Evolutionary conservation across 1,140 invertebrate species (phyloP).

Genomic region (Chymomyza costata): DNA sequence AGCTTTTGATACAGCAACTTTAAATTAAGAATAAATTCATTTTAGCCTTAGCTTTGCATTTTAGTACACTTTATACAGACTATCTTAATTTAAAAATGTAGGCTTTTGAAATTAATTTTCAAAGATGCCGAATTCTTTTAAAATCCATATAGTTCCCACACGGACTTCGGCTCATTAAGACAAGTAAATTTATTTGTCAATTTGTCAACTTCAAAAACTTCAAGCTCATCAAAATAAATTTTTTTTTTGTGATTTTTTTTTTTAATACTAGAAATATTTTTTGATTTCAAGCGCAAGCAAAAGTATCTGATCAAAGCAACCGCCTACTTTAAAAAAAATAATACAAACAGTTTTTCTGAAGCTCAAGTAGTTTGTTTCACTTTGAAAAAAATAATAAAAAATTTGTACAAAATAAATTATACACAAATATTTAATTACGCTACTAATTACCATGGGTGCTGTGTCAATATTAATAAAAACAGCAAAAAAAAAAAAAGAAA

Average conservation of each 20-base stretch:
- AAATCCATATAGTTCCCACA: too few relatives aligned
- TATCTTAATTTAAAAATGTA: too few relatives aligned
- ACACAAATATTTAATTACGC: slow-evolving; percentile 68
- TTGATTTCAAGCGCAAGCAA: slow-evolving; percentile 21
- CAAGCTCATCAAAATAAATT: slow-evolving; percentile 14
- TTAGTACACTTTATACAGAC: too few relatives aligned
- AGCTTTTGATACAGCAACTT: too few relatives aligned
- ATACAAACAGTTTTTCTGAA: slow-evolving; percentile 1
- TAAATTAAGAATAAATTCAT: too few relatives aligned
- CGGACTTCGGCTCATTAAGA: slow-evolving; percentile 67
- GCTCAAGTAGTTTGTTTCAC: slow-evolving; percentile 4
- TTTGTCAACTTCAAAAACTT: slow-evolving; percentile 52
- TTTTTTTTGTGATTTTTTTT: neutral
- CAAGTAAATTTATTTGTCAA: slow-evolving; percentile 64
- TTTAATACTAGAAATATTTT: slow-evolving; percentile 17
- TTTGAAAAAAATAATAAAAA: slow-evolving; percentile 47
- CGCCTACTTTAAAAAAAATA: slow-evolving; percentile 13
- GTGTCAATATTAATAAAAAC: slow-evolving; percentile 3
- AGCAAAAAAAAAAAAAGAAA: slow-evolving; percentile 19
- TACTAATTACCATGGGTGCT: slow-evolving; percentile 57
- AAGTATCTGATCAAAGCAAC: slow-evolving; percentile 14
- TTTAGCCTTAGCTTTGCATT: too few relatives aligned
- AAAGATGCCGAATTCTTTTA: too few relatives aligned
- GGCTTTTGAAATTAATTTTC: neutral
- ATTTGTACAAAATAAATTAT: slow-evolving; percentile 34